Percentiles rank a stretch among this genome's conserved stretches.
Conservation (phyloP, 2,113 vertebrate species). For the Monopterus albus region DNA sequence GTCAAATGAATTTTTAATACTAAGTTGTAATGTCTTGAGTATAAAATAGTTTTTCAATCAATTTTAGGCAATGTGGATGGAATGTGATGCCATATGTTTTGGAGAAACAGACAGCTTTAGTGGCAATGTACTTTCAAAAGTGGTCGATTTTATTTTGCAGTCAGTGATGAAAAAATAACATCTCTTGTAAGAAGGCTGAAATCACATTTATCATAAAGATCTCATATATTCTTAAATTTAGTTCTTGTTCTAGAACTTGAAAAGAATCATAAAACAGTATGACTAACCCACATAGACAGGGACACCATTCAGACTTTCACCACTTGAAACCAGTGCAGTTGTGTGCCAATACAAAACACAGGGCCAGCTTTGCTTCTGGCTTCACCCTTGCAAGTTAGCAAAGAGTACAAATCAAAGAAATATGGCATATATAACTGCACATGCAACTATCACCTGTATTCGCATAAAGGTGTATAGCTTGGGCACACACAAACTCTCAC, state of each 20-base stretch:
- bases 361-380: slow-evolving; percentile 47
- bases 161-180: no score
- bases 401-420: no score
- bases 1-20: neutral
- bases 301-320: no score
- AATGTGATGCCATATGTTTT: slow-evolving; percentile 14
- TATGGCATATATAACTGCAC: slow-evolving; percentile 53
- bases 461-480: slow-evolving; percentile 34
- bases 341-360: slow-evolving; percentile 12
- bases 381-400: slow-evolving; percentile 31
- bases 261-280: neutral
- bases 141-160: no score
- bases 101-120: slow-evolving; percentile 10
- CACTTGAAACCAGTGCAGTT: no score
- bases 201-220: no score
- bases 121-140: neutral
- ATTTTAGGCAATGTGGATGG: neutral
- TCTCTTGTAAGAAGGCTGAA: no score
- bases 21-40: neutral
- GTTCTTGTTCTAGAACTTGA: no score
- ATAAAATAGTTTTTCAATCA: neutral
- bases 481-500: slow-evolving; percentile 45
- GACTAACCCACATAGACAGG: no score
- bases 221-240: no score
- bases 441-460: slow-evolving; percentile 48